phyloP scores from a whole-genome alignment of 2,888 invertebrate genomes.

The Tillus elongatus region DNA sequence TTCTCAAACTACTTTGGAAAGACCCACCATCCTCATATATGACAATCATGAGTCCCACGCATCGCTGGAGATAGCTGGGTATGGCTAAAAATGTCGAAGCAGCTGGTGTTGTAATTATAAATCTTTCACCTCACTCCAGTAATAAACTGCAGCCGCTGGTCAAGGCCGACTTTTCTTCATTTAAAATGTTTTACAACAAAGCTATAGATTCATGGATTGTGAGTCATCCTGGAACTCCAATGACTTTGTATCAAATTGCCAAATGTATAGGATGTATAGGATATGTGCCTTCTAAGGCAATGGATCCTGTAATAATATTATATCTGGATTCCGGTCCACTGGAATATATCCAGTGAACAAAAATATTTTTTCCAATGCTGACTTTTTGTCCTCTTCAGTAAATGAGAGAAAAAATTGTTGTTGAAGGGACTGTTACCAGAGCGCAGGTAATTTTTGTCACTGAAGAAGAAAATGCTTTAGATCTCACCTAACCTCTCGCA shows the following conservation, averaged over 20 bases:
- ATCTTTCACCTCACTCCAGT: slow-evolving; percentile 16
- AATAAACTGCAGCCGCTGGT: slow-evolving; percentile 7
- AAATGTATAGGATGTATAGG: slow-evolving; percentile 11
- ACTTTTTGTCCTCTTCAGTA: too few species aligned
- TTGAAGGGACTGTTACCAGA: too few species aligned
- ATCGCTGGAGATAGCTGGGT: slow-evolving; percentile 19
- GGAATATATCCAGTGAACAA: slow-evolving; percentile 11
- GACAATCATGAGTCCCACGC: slow-evolving; percentile 35
- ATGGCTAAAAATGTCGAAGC: slow-evolving; percentile 30
- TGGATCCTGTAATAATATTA: slow-evolving; percentile 14
- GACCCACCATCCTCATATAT: slow-evolving; percentile 27
- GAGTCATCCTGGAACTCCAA: slow-evolving; percentile 11
- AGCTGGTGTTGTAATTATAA: slow-evolving; percentile 35
- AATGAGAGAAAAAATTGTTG: too few species aligned
- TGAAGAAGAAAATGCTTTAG: too few species aligned
- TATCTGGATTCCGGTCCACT: slow-evolving; percentile 10
- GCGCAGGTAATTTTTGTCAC: too few species aligned
- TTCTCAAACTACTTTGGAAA: slow-evolving; percentile 22
- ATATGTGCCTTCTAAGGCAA: slow-evolving; percentile 8
- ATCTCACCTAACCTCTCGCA: too few species aligned
- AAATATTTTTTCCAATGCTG: too few species aligned
- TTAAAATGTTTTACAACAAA: slow-evolving; percentile 10
- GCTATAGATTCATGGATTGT: too few species aligned
- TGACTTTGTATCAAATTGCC: slow-evolving; percentile 14
- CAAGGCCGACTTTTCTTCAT: not conserved